Base-by-base conservation (phyloP, 2,113 vertebrate genomes). In the Panurus biarmicus region DNA sequence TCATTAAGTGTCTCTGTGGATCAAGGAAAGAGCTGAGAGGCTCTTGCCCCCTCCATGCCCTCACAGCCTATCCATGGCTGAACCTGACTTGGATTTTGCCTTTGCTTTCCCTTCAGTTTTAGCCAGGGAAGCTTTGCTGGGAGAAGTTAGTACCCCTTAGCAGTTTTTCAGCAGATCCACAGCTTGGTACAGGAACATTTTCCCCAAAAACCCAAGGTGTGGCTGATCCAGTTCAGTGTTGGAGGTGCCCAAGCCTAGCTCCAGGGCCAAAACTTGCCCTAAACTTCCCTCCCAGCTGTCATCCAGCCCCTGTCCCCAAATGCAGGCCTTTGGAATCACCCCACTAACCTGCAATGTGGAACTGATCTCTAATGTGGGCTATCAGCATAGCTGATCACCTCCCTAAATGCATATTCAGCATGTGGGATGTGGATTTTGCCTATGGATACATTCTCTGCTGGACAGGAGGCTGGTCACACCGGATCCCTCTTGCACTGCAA, bases 391-490 rank as follows among this genome's bases (percentile, higher is more conserved):
- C 11, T 56, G 11, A 70, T 11, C 6, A 11, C 15, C 28, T 70
- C 33, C 75, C 40, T 51, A 31, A 50, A 25, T 10, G 11, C 15
- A 12, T 4, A 4, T n/a, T 67, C 44, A 33, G 10, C 66, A 4
- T 2, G 12, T 9, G 11, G 25, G 15, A 64, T 2, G 2, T 14
- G 35, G 35, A 28, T 3, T n/a, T 85, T 75, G 25, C 44, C 54
- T 25, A 5, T 5, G 31, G 47, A 10, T 57, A 4, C 4, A 1
- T 12, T 28, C 71, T 45, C 40, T 61, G 36, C 48, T 67, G 83
- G n/a, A 5, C 4, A 1, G 40, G 31, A 64, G 26, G 20, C 26
- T 23, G 16, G 14, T 48, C 38, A 8, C 26, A 3, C 14, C 0
- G 7, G 33, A 53, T 62, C 28, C 7, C 17, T 25, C 47, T 36